Base-by-base conservation (phyloP, 2,888 invertebrate species). In the Emmelina monodactyla region DNA sequence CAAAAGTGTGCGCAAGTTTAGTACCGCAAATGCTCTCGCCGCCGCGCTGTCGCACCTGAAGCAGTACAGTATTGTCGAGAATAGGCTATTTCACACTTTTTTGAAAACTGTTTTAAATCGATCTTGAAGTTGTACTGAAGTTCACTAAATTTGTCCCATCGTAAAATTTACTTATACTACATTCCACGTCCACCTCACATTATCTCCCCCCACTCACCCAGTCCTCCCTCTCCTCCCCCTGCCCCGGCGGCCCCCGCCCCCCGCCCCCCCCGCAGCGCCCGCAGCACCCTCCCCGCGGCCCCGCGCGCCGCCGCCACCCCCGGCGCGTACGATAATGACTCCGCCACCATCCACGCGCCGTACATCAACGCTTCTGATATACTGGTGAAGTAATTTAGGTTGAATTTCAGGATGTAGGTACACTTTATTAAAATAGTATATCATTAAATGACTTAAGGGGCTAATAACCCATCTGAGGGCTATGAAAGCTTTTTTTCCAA, bases 301-400 rank as follows among this genome's bases (percentile, higher is more conserved):
- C 88, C 73, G 33, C 84, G 81, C 1, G 89, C 90, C 12, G 85
- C 86, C 45, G 85, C 86, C 50, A 89, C 88, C 60, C 86, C 88
- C 0, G 91, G 90, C 2, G 89, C 88, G 60, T 88, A 90, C 1
- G 90, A 88, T 4, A 90, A 65, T 0, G 89, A 87, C 55, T 89
- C 89, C 1, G 89, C 90, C 49, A 90, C 52, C 88, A 89, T 89
- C 87, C 89, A 89, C 1, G 89, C 87, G 25, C 90, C 90, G 54
- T 89, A 88, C 49, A 91, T 87, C 22, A 91, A 66, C 0, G 89
- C 87, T 51, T 91, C 90, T 0, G 89, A 87, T 1, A 90, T 88
- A 39, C 88, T 88, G 56, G 3, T 38, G 36, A 32, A 0, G 5
- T 15, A 10, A 28, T 15, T 11, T 1, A 16, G 2, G 2, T 31